Base-by-base conservation (phyloP, 53 echinoderm and acorn worm species). In the Luidia sarsii region DNA sequence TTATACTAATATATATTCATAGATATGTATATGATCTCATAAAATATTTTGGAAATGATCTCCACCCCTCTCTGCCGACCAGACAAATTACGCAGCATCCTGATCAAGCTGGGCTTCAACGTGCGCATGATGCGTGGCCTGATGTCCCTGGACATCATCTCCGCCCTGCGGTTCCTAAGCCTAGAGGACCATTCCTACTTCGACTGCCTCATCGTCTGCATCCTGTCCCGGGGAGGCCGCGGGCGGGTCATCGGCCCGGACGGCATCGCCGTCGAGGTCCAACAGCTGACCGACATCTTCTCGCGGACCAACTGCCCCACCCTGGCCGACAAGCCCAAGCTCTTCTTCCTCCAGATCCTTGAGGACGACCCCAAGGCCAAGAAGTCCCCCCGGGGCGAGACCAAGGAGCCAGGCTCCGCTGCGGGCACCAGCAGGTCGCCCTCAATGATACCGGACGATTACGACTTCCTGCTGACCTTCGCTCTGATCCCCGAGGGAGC, bases 71-170 rank as follows among this genome's bases (percentile, higher is more conserved):
- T 39, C 16, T 35, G 20, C 13, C 8, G 30, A 70, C 29, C 84
- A 94, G 95, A 88, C 52, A 55, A 48, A 10, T 75, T 94, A 28
- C 95, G 95, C 4, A 83, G 83, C 38, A 84, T 92, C n/a, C 89
- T 95, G 3, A 80, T 89, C 46, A 91, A 91, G 64, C 85, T 95
- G 14, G 95, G 95, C 2, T 89, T 95, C 70, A 95, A 89, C 59
- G 95, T 95, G 5, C 89, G 95, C 23, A 81, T 95, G 46, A 95
- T 95, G 95, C 68, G 92, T 33, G 91, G 91, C 1, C 70, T 95
- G 60, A 95, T 91, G 89, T 95, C 95, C 2, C 84, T 95, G 4
- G 95, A 95, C 65, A 92, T 95, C 7, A 95, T 92, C 53, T 91
- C 91, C 14, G 91, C 95, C 4, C 87, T 95, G 7, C 86, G 95